phyloP scores from a whole-genome alignment of 1,140 invertebrate species.

The Asbolus verrucosus region DNA sequence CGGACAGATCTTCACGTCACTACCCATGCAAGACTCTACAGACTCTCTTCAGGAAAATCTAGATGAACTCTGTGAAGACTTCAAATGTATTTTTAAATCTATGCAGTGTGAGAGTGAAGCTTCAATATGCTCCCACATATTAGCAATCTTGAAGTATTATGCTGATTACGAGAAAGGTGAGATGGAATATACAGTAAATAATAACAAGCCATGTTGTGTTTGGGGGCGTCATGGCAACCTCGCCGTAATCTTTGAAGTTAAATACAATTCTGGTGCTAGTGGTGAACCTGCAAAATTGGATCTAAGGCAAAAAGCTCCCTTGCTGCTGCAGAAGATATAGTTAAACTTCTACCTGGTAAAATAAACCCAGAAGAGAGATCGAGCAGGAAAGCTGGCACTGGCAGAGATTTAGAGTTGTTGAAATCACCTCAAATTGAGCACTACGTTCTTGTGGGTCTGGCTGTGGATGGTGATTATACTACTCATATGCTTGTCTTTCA shows the following conservation, averaged over 20 bases:
- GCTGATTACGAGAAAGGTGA: background rate
- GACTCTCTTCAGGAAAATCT: background rate
- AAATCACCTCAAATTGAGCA: constrained; percentile 22
- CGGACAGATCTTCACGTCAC: constrained; percentile 3
- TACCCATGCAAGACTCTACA: background rate
- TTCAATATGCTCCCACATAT: background rate
- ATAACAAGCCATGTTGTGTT: background rate
- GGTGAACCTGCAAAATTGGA: constrained; percentile 6
- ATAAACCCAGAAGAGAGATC: background rate
- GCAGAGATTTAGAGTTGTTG: constrained; percentile 10
- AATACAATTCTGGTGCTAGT: background rate
- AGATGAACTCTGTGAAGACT: background rate
- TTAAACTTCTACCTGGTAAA: constrained; percentile 17
- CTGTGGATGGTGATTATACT: constrained; percentile 4
- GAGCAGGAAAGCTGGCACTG: background rate
- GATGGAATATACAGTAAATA: constrained; percentile 1
- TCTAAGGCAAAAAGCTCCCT: constrained; percentile 11
- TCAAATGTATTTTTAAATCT: background rate
- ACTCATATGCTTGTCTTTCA: constrained; percentile 8
- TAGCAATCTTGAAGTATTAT: background rate
- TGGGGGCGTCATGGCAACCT: background rate
- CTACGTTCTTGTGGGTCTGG: constrained; percentile 19
- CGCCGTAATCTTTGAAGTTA: constrained; percentile 7
- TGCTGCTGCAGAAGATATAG: constrained; percentile 12
- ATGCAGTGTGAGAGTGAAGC: background rate